These are phyloP conservation scores for Schizopygopsis pylzovi DNA, from an alignment of 2,797 vertebrate species.

Conservation along the genomic window DNA sequence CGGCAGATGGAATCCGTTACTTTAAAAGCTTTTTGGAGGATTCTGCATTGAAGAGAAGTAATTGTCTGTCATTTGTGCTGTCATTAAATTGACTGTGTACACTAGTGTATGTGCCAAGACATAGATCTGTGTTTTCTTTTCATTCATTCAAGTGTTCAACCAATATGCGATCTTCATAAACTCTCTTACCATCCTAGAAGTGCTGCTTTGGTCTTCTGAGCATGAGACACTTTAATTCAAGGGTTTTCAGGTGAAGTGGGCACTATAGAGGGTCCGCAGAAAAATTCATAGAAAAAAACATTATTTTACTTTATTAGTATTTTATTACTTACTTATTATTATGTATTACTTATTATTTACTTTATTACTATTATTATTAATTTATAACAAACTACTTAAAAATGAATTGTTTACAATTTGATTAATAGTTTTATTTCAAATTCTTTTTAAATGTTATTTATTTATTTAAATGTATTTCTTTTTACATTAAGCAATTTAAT, in stretches of 20 bases:
- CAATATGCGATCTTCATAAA: slow-evolving; percentile 10
- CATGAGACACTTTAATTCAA: slow-evolving; percentile 32
- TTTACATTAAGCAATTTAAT: neutral
- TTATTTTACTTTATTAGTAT: neutral
- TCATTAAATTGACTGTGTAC: slow-evolving; percentile 38
- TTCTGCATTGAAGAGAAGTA: slow-evolving; percentile 46
- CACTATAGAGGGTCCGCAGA: neutral
- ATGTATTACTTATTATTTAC: neutral
- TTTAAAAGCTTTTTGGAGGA: slow-evolving; percentile 57
- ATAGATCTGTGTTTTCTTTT: neutral
- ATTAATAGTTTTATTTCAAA: neutral
- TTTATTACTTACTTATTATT: neutral
- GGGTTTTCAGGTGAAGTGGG: neutral
- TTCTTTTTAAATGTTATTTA: neutral
- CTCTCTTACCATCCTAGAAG: neutral
- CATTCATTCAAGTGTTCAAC: slow-evolving; percentile 1
- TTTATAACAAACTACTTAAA: neutral
- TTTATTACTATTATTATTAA: neutral
- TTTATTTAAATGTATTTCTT: too few relatives aligned
- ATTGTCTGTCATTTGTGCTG: slow-evolving; percentile 53
- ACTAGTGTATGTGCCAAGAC: neutral
- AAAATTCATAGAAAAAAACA: too few relatives aligned
- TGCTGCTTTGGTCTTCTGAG: neutral
- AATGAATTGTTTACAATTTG: neutral
- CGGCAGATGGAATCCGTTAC: slow-evolving; percentile 53